Evolutionary conservation across 2,888 invertebrate genomes (phyloP), one percentile per base, ranked within the genome.

Genomic region (Selenia dentaria): DNA sequence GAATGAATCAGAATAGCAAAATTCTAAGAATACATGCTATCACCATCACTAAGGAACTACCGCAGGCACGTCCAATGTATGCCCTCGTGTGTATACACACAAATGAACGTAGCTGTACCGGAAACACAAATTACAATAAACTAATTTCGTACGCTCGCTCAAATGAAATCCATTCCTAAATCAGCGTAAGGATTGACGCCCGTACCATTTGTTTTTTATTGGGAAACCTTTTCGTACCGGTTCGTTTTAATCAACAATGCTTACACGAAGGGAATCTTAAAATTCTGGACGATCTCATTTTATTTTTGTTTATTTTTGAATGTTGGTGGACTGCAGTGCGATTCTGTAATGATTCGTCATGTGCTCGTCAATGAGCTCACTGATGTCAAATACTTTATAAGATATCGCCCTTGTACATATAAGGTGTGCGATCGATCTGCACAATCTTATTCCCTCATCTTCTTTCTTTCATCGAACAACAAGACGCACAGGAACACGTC

Each of bases 141-240:
- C 70, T 73, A 70, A 75, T 74, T 74, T 67, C 52, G 62, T 62
- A 64, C 60, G 66, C 69, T 67, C 62, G 65, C 57, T 53, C 67
- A 67, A 76, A 74, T 75, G 66, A 67, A 74, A 70, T 65, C 56
- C 67, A 59, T 61, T 61, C 66, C 66, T 71, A 71, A 75, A 75
- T 74, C 72, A 69, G 70, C 57, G 51, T 68, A 64, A 62, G 66
- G 69, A 79, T 74, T 74, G 76, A 79, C 70, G 70, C 54, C 62
- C 65, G 57, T 75, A 63, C 76, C 75, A 47, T 74, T 80, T 78
- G 77, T 67, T 70, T 77, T 81, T 78, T 77, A 81, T 75, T 62
- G 60, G 66, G 58, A 56, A 66, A 67, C 71, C 74, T 74, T 74
- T 75, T 59, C 59, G 62, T 51, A 48, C 62, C 53, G 51, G 47